Base-by-base conservation (phyloP, 2,797 vertebrate genomes). In the Gobio occitaniae region DNA sequence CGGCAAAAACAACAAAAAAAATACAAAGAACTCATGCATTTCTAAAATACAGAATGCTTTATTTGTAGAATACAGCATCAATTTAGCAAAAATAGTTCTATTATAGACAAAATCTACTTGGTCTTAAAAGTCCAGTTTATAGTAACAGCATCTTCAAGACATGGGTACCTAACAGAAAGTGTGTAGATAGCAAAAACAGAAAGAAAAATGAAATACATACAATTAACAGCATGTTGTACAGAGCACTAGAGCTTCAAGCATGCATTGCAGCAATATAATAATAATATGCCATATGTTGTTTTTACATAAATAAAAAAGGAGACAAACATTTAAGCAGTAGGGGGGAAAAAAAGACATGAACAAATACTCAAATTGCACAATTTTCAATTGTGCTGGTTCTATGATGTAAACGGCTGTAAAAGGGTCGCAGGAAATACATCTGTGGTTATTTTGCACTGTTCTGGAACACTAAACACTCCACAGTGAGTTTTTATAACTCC, bases 41-140 rank as follows among this genome's bases (percentile, higher is more conserved):
- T 82, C 90, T 95, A 95, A 95, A 94, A 95, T 93, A 95, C 93
- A 94, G 91, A 93, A 90, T 89, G 88, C 89, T 95, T 94, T 94
- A 93, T 89, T 91, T 87, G 88, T 91, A 90, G 91, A 92, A 91
- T 91, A 92, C 93, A 93, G 90, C 90, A 91, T 91, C 86, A 87
- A 83, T 89, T 92, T 93, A 92, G 92, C 92, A 93, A 94, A 94
- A 94, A 94, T 94, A 94, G 91, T 92, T 93, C 90, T 93, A 92
- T 93, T 86, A 91, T 93, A 92, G 92, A 94, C 91, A 93, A 93
- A 92, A 93, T 89, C 87, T 89, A 92, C 92, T 91, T 89, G 77
- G 84, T 91, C 86, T 90, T 87, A 78, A 90, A 89, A 91, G 86
- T 92, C 87, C 89, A 87, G 88, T 91, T 90, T 89, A 88, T 87